Percentiles rank a stretch among this genome's conserved stretches.
phyloP scores from a whole-genome alignment of 2,113 vertebrate genomes.

The Brachirus orientalis region DNA sequence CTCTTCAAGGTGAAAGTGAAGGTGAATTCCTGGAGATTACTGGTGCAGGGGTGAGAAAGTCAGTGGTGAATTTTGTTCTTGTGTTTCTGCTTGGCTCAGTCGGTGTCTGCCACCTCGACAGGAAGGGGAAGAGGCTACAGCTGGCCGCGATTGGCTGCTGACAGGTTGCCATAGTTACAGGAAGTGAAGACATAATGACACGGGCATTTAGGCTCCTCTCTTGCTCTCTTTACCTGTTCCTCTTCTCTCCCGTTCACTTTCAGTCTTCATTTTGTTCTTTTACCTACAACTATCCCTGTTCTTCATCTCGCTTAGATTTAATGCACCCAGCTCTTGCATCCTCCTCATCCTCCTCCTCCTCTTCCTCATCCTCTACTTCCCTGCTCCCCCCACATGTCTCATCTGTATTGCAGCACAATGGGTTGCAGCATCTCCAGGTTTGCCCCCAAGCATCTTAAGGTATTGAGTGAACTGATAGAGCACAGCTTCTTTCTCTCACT shows the following conservation, averaged over 20 bases:
- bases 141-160: slow-evolving; percentile 81
- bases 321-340: slow-evolving; percentile 24
- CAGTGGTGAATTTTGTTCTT: slow-evolving; percentile 40
- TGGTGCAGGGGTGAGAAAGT: neutral
- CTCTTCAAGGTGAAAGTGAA: slow-evolving; percentile 15
- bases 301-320: slow-evolving; percentile 24
- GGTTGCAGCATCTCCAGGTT: slow-evolving; percentile 62
- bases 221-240: slow-evolving; percentile 68
- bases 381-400: neutral
- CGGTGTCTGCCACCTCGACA: slow-evolving; percentile 77
- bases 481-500: slow-evolving; percentile 30
- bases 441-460: slow-evolving; percentile 56
- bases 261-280: slow-evolving; percentile 43
- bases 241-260: slow-evolving; percentile 61
- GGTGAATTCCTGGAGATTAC: neutral
- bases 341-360: slow-evolving; percentile 9
- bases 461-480: slow-evolving; percentile 49
- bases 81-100: slow-evolving; percentile 59
- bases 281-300: slow-evolving; percentile 14
- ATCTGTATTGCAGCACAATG: slow-evolving; percentile 56
- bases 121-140: slow-evolving; percentile 83
- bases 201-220: slow-evolving; percentile 62
- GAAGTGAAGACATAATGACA: slow-evolving; percentile 83
- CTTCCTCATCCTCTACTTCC: neutral
- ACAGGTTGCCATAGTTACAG: slow-evolving; percentile 86